Evolutionary conservation across 2,888 invertebrate genomes (phyloP).

Genomic region (Tortricodes alternella): DNA sequence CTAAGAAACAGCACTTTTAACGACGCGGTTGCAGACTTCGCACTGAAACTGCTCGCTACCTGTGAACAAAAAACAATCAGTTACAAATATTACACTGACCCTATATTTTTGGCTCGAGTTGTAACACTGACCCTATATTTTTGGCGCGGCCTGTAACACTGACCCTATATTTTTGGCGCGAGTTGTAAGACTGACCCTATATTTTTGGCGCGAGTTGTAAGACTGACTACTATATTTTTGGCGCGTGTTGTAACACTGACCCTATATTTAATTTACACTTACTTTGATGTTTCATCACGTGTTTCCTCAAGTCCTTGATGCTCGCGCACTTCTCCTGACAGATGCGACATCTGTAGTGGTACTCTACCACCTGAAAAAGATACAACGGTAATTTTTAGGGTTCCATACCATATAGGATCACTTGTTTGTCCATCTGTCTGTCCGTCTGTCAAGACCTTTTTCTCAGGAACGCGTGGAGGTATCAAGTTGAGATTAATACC

Average conservation of each 20-base stretch:
- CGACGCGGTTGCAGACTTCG: constrained; percentile 56
- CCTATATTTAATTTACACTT: constrained; percentile 21
- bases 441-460: too few species aligned
- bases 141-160: neutral
- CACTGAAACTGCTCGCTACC: constrained; percentile 56
- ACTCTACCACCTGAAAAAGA: constrained; percentile 61
- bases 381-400: too few species aligned
- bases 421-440: too few species aligned
- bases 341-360: constrained; percentile 68
- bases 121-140: neutral
- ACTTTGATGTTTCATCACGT: constrained; percentile 58
- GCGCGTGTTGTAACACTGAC: neutral
- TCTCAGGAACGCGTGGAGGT: too few species aligned
- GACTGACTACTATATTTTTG: neutral
- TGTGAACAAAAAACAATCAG: constrained; percentile 44
- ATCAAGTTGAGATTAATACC: too few species aligned
- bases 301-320: constrained; percentile 53
- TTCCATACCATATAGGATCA: too few species aligned
- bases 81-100: neutral
- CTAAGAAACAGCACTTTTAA: constrained; percentile 27
- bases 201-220: neutral
- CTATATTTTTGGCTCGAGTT: neutral
- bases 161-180: neutral
- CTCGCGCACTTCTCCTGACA: constrained; percentile 52
- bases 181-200: neutral